Evolutionary conservation across 1,140 invertebrate species (phyloP).

Genomic region (Babylonia areolata): DNA sequence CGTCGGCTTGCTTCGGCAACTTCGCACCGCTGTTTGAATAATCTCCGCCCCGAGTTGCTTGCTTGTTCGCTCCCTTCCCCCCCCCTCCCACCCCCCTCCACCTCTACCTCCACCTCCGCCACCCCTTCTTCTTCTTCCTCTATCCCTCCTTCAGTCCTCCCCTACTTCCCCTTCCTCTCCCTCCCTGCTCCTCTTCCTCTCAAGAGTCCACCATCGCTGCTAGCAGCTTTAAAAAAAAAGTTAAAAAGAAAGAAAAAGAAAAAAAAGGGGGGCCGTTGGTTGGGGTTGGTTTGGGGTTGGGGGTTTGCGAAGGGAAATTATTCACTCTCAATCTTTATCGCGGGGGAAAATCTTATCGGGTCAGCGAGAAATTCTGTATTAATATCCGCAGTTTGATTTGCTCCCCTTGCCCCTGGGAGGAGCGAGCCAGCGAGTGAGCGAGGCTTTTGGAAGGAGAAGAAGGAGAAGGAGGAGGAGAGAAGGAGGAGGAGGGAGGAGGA

Average conservation of each 20-base stretch:
- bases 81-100: not conserved
- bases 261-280: no score
- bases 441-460: not conserved
- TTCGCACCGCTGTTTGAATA: conserved; percentile 29
- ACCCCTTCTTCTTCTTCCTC: not conserved
- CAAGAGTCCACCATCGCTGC: no score
- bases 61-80: not conserved
- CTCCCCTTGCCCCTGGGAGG: not conserved
- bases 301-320: conserved; percentile 27
- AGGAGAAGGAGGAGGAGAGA: not conserved
- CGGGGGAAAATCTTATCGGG: conserved; percentile 34
- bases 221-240: no score
- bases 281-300: no score
- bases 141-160: not conserved
- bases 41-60: conserved; percentile 6
- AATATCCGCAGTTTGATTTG: conserved; percentile 37
- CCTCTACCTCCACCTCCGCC: not conserved
- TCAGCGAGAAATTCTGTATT: conserved; percentile 37
- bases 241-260: no score
- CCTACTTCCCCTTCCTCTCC: no score
- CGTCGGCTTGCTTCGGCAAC: conserved; percentile 23
- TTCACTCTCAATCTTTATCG: conserved; percentile 31
- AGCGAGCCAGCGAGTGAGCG: no score
- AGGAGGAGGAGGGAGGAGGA: not conserved
- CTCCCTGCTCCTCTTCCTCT: no score